Conservation (phyloP, 2,113 vertebrate species). For the Cheirogaleus medius region DNA sequence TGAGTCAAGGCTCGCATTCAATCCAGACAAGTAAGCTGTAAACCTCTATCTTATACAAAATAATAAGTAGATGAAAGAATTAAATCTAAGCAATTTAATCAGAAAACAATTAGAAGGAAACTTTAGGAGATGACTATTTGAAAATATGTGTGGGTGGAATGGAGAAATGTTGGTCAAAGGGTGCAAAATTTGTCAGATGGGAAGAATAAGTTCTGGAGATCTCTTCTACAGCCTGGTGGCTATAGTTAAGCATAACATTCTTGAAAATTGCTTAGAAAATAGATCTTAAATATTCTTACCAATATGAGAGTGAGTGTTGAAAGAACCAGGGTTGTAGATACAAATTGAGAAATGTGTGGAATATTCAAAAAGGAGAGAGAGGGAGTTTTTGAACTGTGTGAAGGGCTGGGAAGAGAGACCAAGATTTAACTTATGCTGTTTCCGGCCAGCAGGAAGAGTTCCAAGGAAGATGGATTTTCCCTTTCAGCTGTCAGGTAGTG, state of each 20-base stretch:
- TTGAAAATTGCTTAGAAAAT: neutral
- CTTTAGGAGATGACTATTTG: neutral
- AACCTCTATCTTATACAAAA: neutral
- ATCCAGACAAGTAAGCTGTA: neutral
- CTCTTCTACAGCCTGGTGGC: neutral
- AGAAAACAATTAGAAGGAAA: neutral
- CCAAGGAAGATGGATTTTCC: neutral
- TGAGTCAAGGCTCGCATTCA: neutral
- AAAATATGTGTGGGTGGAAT: neutral
- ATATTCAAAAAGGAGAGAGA: neutral
- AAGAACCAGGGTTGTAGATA: neutral
- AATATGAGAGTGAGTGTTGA: neutral
- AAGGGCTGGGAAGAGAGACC: accelerated
- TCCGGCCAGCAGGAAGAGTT: neutral
- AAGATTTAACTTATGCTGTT: neutral
- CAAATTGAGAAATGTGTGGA: neutral
- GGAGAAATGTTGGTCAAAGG: neutral
- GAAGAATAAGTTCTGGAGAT: no score
- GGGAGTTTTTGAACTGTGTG: neutral
- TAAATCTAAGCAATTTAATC: neutral
- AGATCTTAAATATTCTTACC: neutral
- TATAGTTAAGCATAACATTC: no score
- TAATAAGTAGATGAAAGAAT: neutral
- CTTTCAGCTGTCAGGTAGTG: neutral
- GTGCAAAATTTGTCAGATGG: neutral